phyloP scores from a whole-genome alignment of 2,888 invertebrate genomes.

The Tenodera sinensis region DNA sequence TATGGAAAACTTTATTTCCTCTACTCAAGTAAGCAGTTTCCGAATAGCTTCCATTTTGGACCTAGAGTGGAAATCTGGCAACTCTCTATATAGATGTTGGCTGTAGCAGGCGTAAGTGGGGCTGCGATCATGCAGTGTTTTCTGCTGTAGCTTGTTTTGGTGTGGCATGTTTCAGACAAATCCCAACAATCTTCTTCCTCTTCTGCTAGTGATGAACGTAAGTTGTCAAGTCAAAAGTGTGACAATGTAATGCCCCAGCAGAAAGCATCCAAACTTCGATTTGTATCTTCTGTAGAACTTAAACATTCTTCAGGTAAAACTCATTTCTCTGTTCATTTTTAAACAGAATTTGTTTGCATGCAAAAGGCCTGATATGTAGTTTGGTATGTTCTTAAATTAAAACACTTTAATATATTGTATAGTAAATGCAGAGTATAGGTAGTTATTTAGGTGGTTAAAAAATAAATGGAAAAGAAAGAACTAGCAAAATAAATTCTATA shows the following conservation, averaged over 20 bases:
- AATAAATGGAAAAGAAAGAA: too few species aligned
- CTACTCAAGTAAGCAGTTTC: not conserved
- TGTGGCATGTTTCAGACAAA: slow-evolving; percentile 58
- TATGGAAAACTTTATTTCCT: not conserved
- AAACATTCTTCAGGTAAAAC: slow-evolving; percentile 70
- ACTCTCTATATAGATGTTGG: not conserved
- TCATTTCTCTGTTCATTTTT: slow-evolving; percentile 18
- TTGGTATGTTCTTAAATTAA: not conserved
- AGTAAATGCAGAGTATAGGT: too few species aligned
- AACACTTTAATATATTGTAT: too few species aligned
- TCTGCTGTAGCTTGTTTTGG: slow-evolving; percentile 32
- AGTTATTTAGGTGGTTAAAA: too few species aligned
- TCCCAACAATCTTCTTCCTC: slow-evolving; percentile 55
- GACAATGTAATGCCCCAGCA: slow-evolving; percentile 47
- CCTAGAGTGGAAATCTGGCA: not conserved
- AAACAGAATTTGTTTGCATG: not conserved
- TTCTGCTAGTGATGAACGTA: slow-evolving; percentile 54
- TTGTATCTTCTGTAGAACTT: slow-evolving; percentile 78
- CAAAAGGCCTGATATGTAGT: not conserved
- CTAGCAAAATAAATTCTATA: too few species aligned
- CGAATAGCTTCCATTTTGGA: not conserved
- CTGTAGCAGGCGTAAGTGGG: not conserved
- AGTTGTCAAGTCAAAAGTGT: slow-evolving; percentile 42
- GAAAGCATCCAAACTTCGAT: slow-evolving; percentile 69
- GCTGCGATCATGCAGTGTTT: not conserved